phyloP scores from a whole-genome alignment of 2,797 vertebrate genomes.

The Bradypodion pumilum region DNA sequence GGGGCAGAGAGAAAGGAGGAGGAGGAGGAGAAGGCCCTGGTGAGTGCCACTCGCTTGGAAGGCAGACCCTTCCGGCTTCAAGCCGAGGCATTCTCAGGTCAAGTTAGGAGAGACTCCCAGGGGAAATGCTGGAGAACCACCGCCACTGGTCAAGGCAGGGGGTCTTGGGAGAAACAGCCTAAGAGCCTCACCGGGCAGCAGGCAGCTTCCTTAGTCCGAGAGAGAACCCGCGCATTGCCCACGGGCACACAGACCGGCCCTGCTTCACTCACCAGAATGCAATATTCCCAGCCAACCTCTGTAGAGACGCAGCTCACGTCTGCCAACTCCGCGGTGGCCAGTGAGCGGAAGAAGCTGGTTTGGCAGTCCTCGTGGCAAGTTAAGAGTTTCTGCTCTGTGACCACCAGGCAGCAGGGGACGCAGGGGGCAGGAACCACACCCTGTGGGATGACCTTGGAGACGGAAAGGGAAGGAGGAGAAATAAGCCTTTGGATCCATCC shows the following conservation, averaged over 20 bases:
- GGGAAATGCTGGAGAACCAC: neutral
- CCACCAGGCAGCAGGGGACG: constrained; percentile 94
- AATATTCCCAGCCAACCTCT: constrained; percentile 85
- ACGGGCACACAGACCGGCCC: rapidly evolving
- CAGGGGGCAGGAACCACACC: constrained; percentile 86
- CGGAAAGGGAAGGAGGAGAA: neutral
- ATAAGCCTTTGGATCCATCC: no score
- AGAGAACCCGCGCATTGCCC: no score
- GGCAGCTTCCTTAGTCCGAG: neutral
- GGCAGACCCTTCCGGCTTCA: rapidly evolving
- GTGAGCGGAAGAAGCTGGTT: constrained; percentile 95
- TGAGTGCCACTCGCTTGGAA: no score
- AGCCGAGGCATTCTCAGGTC: no score
- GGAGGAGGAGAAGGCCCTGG: neutral
- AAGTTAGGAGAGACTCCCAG: neutral
- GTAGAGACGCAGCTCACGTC: constrained; percentile 80
- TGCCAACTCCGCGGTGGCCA: constrained; percentile 81
- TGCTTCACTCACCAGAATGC: constrained; percentile 82
- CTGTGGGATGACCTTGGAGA: constrained; percentile 87
- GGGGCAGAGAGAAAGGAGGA: neutral
- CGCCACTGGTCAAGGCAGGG: no score
- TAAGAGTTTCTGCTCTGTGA: constrained; percentile 86
- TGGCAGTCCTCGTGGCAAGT: constrained; percentile 98
- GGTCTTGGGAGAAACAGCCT: rapidly evolving
- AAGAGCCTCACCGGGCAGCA: neutral